These are phyloP conservation scores for Pluvialis apricaria DNA, from an alignment of 2,113 vertebrate genomes.

Conservation along the genomic window DNA sequence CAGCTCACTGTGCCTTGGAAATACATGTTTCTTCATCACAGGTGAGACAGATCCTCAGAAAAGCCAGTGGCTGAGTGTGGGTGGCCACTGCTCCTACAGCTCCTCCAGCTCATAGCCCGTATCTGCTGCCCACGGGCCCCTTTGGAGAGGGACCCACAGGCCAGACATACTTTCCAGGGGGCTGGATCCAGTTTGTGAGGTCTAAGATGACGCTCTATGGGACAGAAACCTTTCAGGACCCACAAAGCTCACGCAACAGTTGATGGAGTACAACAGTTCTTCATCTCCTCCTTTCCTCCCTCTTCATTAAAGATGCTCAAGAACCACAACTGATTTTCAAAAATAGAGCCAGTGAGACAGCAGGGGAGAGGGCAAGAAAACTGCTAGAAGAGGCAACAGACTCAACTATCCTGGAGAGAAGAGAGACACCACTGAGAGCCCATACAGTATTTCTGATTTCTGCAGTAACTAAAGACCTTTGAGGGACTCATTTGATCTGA, in stretches of 20 bases:
- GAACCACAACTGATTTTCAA: not conserved
- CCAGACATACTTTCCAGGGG: not conserved
- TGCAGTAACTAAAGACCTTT: not conserved
- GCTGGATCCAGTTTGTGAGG: not conserved
- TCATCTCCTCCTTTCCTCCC: not conserved
- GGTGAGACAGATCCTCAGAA: not conserved
- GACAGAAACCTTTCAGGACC: not conserved
- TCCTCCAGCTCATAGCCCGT: not conserved
- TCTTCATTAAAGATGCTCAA: not conserved
- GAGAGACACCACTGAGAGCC: not conserved
- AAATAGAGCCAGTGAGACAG: not conserved
- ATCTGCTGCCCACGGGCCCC: not conserved
- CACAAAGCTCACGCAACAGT: not conserved
- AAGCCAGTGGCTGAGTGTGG: not conserved
- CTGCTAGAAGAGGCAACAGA: not conserved
- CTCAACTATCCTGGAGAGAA: rapidly evolving
- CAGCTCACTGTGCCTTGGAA: not conserved
- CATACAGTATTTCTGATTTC: rapidly evolving
- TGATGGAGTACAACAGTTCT: not conserved
- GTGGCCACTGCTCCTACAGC: not conserved
- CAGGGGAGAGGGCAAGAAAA: not conserved
- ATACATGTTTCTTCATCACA: not conserved
- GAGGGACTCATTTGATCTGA: not conserved
- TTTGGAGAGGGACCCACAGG: not conserved
- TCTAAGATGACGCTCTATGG: not conserved